Conservation (phyloP, 2,888 invertebrate species). For the Noctua pronuba region DNA sequence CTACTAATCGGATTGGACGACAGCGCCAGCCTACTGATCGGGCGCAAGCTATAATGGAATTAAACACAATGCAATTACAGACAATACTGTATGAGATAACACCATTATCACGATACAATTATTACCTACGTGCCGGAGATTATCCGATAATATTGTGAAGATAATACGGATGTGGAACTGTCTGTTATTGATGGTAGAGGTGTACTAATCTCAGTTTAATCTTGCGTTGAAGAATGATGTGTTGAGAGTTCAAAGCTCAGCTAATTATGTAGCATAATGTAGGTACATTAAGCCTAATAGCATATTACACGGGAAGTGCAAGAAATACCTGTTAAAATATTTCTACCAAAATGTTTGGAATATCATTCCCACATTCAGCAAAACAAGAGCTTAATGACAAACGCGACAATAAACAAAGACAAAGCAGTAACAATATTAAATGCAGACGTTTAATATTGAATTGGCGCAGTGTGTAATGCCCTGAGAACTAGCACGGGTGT, state of each 20-base stretch:
- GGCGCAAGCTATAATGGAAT: slow-evolving; percentile 80
- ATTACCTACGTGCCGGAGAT: slow-evolving; percentile 54
- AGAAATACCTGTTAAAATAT: not conserved
- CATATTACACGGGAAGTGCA: not conserved
- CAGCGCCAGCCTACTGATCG: slow-evolving; percentile 67
- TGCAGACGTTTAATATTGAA: slow-evolving; percentile 64
- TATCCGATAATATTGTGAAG: slow-evolving; percentile 52
- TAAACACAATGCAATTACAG: slow-evolving; percentile 83
- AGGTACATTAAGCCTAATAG: not conserved
- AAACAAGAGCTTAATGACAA: slow-evolving; percentile 21
- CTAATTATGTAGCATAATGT: not conserved
- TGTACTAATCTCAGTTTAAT: slow-evolving; percentile 28
- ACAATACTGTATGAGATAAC: slow-evolving; percentile 73
- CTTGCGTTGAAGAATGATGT: slow-evolving; percentile 14
- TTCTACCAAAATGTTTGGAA: not conserved
- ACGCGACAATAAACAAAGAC: slow-evolving; percentile 18
- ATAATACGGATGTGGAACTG: slow-evolving; percentile 35
- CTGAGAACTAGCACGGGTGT: slow-evolving; percentile 58
- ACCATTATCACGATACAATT: slow-evolving; percentile 67
- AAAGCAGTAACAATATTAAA: slow-evolving; percentile 45
- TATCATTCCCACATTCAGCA: not conserved
- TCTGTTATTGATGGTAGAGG: slow-evolving; percentile 46
- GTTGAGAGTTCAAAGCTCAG: slow-evolving; percentile 15
- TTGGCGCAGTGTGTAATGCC: slow-evolving; percentile 67
- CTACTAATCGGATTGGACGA: slow-evolving; percentile 82